Conservation (phyloP, 2,888 invertebrate species). For the Drosophila kuntzei region DNA sequence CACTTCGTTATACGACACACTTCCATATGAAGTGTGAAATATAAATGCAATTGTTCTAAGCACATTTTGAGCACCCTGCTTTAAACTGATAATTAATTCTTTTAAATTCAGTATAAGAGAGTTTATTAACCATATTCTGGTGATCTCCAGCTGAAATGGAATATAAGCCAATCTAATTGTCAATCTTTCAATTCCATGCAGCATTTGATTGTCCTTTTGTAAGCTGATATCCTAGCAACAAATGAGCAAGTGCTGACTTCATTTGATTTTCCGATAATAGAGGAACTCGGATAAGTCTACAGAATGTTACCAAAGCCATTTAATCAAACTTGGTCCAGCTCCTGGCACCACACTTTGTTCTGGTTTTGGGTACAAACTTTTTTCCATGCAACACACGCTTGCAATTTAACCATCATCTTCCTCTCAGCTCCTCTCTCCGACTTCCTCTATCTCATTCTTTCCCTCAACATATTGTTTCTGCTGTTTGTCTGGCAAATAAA, state of each 20-base stretch:
- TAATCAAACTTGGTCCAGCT: slow-evolving; percentile 43
- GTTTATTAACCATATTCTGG: neutral
- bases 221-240: neutral
- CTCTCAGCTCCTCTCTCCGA: neutral
- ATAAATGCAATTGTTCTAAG: too few relatives aligned
- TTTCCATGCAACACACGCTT: slow-evolving; percentile 21
- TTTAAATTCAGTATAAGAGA: neutral
- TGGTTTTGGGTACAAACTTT: slow-evolving; percentile 29
- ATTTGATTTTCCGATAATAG: slow-evolving; percentile 17
- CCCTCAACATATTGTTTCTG: neutral
- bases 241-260: neutral
- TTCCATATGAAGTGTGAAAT: too few relatives aligned
- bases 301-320: slow-evolving; percentile 20
- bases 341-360: slow-evolving; percentile 17
- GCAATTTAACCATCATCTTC: slow-evolving; percentile 28
- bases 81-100: too few relatives aligned
- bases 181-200: slow-evolving; percentile 13
- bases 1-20: too few relatives aligned
- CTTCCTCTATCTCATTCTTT: neutral
- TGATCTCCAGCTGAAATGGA: slow-evolving; percentile 1
- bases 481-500: slow-evolving; percentile 26
- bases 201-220: slow-evolving; percentile 1
- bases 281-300: neutral
- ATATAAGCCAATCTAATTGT: slow-evolving; percentile 2
- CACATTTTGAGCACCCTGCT: too few relatives aligned